A percentile compares a stretch with the other conserved stretches of the same genome.
Evolutionary conservation across 2,113 vertebrate species (phyloP).

Genomic region (Nibea coibor): DNA sequence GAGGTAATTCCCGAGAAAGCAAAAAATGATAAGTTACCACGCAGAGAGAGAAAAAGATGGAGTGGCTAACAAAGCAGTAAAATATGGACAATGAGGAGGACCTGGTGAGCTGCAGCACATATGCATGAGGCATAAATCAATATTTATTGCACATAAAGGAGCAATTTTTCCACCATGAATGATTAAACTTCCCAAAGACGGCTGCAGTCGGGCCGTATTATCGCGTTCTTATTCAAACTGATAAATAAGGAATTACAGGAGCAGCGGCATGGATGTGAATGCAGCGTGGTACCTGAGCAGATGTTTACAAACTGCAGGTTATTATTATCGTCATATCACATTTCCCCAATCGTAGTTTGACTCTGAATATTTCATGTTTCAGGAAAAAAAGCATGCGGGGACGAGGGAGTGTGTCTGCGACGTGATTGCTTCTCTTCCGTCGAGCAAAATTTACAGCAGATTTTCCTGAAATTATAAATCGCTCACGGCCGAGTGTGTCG

Average conservation of each 20-base stretch:
- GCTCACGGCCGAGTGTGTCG: slow-evolving; percentile 13
- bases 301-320: slow-evolving; percentile 78
- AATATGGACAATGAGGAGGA: slow-evolving; percentile 59
- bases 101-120: slow-evolving; percentile 54
- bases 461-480: slow-evolving; percentile 48
- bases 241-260: slow-evolving; percentile 70
- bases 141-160: slow-evolving; percentile 86
- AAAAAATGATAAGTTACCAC: slow-evolving; percentile 36
- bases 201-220: slow-evolving; percentile 63
- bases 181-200: slow-evolving; percentile 77
- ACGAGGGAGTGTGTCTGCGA: background rate
- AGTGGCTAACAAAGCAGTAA: slow-evolving; percentile 55
- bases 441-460: slow-evolving; percentile 16
- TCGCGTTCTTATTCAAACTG: slow-evolving; percentile 71
- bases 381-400: slow-evolving; percentile 40
- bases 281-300: slow-evolving; percentile 45
- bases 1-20: slow-evolving; percentile 45
- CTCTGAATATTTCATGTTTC: slow-evolving; percentile 75
- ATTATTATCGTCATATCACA: slow-evolving; percentile 74
- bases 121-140: slow-evolving; percentile 82
- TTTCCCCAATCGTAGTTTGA: slow-evolving; percentile 44
- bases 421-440: slow-evolving; percentile 31
- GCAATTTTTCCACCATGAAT: slow-evolving; percentile 83
- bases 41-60: slow-evolving; percentile 28
- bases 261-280: slow-evolving; percentile 45